Conservation (phyloP, 2,888 invertebrate genomes). For the Tachina grossa region DNA sequence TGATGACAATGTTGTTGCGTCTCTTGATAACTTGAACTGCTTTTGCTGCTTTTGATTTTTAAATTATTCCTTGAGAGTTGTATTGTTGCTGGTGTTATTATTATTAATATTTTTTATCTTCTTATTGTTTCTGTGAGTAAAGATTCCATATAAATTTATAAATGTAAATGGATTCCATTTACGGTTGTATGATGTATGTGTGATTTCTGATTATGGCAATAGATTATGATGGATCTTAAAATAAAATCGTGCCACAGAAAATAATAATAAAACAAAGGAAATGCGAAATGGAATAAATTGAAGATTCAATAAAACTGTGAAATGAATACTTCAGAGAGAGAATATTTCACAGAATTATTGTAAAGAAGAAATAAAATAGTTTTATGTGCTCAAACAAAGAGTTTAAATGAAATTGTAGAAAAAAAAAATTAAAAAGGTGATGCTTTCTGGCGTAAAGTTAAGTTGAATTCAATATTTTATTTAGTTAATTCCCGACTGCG, state of each 20-base stretch:
- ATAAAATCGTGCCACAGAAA: not conserved
- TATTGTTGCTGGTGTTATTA: not conserved
- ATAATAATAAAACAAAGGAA: constrained; percentile 11
- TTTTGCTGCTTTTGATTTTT: constrained; percentile 1
- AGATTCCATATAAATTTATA: constrained; percentile 20
- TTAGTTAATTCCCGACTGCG: not conserved
- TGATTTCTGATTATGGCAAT: constrained; percentile 56
- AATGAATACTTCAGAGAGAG: not conserved
- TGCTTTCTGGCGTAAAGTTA: too few relatives aligned
- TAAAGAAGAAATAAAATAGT: not conserved
- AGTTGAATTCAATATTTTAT: not conserved
- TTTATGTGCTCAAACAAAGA: too few relatives aligned
- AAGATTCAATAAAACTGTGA: not conserved
- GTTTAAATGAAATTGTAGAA: not conserved
- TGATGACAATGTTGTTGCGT: constrained; percentile 1
- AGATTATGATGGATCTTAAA: constrained; percentile 56
- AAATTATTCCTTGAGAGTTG: constrained; percentile 10
- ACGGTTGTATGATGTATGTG: constrained; percentile 39
- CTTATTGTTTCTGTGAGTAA: not conserved
- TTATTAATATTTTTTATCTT: not conserved
- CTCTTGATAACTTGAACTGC: constrained; percentile 14
- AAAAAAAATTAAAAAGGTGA: not conserved
- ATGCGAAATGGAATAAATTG: not conserved
- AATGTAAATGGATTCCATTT: constrained; percentile 21
- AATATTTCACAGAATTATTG: not conserved